Evolutionary conservation across 2,888 invertebrate species (phyloP), one percentile per base, ranked within the genome.

Genomic region (Dryococelus australis): DNA sequence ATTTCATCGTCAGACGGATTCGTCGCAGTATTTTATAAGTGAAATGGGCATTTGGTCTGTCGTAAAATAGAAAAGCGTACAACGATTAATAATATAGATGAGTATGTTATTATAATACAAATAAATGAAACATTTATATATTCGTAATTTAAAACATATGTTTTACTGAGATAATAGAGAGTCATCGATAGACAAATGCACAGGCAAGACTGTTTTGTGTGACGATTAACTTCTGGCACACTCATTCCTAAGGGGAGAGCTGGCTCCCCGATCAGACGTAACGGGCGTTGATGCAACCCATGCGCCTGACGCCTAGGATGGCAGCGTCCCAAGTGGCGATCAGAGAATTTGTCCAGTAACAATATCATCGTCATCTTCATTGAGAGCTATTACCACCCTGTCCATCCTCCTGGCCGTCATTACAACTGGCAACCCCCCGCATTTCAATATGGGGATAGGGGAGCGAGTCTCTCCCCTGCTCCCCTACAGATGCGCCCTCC

Each of bases 301-400:
- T 65, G 65, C 65, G 65, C 65, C 65, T 24, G 65, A 65, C 65
- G 65, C 65, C 8, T 16, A 6, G 65, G n/a, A 65, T n/a, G 65
- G 65, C 65, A 65, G 65, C 20, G n/a, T 65, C 65, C 65, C 65
- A n/a, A 65, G 65, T 65, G 65, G 65, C 65, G 65, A 65, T 65
- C 65, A 65, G 65, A 65, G 65, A 65, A 65, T 65, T 65, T 65
- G 65, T 65, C 65, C 65, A 65, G 83, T 83, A 83, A 83, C 83
- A 83, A 83, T 83, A 83, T 83, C 35, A 83, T 83, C 83, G 83
- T 83, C 83, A 83, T 83, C 83, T 83, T 83, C 83, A 43, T 83
- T 83, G 28, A 83, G 83, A 28, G 43, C 35, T 83, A 83, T 83
- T 83, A 83, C 83, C 83, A 28, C 83, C 43, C 65, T 65, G 20